Evolutionary conservation across 2,888 invertebrate species (phyloP).

Genomic region (Agrochola litura): DNA sequence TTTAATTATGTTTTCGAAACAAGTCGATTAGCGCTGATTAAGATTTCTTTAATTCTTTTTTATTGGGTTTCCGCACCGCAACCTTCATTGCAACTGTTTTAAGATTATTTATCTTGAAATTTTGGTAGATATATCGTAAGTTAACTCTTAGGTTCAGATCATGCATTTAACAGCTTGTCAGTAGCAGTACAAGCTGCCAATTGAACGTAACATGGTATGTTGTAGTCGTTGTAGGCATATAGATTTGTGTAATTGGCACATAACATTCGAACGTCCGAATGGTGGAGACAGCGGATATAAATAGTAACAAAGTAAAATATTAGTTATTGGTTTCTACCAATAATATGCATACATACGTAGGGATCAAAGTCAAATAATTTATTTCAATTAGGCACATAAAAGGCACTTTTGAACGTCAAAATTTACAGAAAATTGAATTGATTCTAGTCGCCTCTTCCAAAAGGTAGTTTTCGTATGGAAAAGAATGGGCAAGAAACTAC

Average conservation of each 20-base stretch:
- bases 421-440: too few species aligned
- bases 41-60: slow-evolving; percentile 27
- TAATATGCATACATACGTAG: background rate
- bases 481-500: too few species aligned
- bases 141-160: slow-evolving; percentile 7
- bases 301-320: background rate
- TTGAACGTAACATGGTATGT: slow-evolving; percentile 24
- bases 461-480: too few species aligned
- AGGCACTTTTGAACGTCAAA: too few species aligned
- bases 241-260: slow-evolving; percentile 6
- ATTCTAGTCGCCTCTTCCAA: too few species aligned
- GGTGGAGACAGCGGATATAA: slow-evolving; percentile 4
- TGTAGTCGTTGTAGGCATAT: slow-evolving; percentile 6
- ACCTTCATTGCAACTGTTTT: background rate
- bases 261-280: slow-evolving; percentile 6
- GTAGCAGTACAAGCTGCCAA: slow-evolving; percentile 7
- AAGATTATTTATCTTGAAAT: background rate
- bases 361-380: too few species aligned
- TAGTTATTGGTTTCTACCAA: background rate
- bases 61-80: background rate
- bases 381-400: too few species aligned
- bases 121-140: background rate
- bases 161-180: slow-evolving; percentile 39
- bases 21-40: slow-evolving; percentile 40
- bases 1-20: slow-evolving; percentile 35